A percentile compares a stretch with the other conserved stretches of the same genome.
Conservation (phyloP, 1,140 invertebrate species). For the Fopius arisanus region DNA sequence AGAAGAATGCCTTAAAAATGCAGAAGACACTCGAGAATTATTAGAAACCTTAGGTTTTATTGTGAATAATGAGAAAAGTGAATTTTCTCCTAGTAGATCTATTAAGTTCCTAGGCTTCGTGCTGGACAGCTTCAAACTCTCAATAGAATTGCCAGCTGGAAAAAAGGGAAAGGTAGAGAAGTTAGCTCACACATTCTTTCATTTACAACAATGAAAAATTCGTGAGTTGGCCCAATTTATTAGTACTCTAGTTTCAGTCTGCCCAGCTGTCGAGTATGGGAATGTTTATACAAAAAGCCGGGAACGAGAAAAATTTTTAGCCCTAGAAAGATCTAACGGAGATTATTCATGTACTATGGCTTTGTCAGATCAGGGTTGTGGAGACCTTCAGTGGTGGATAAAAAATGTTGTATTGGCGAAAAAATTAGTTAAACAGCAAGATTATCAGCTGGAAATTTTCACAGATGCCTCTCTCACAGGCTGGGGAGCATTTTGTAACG, state of each 20-base stretch:
- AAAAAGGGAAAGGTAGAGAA: not conserved
- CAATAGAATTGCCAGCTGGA: not conserved
- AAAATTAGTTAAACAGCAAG: not conserved
- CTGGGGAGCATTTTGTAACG: constrained; percentile 12
- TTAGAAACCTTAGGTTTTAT: constrained; percentile 3
- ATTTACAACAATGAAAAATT: not conserved
- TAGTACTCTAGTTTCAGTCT: not conserved
- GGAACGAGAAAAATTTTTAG: not conserved
- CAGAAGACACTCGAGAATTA: not conserved
- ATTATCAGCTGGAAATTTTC: not conserved
- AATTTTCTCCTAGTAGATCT: not conserved
- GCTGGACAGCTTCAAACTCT: not conserved
- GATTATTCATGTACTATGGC: not conserved
- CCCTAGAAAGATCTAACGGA: not conserved
- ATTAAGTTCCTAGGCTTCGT: not conserved
- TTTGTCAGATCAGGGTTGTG: not conserved
- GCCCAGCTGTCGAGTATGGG: not conserved
- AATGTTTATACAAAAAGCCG: not conserved
- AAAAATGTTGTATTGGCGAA: not conserved
- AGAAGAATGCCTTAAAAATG: not conserved
- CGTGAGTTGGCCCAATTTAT: not conserved
- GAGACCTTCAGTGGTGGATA: not conserved
- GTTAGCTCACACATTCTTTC: not conserved
- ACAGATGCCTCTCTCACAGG: constrained; percentile 12
- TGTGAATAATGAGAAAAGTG: not conserved